Evolutionary conservation across 2,113 vertebrate species (phyloP).

Genomic region (Scomber colias): DNA sequence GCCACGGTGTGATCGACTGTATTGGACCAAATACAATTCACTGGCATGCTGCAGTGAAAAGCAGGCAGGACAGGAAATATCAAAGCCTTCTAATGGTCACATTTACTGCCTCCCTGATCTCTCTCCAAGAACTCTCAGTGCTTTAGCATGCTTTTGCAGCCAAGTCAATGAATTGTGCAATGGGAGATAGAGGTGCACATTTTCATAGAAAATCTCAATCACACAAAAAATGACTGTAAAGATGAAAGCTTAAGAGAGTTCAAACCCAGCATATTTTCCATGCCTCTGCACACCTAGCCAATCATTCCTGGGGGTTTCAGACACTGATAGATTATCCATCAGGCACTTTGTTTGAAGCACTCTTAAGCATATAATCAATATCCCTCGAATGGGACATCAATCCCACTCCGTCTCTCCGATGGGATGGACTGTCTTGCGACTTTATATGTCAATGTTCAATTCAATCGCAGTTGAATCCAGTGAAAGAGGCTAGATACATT

Average conservation of each 20-base stretch:
- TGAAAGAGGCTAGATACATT: background rate
- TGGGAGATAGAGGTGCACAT: too few relatives aligned
- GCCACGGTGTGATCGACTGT: too few relatives aligned
- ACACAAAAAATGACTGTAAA: background rate
- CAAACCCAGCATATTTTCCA: background rate
- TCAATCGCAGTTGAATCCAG: background rate
- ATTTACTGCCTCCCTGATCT: too few relatives aligned
- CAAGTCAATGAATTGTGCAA: background rate
- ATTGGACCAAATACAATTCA: too few relatives aligned
- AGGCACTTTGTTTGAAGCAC: background rate
- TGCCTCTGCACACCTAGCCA: background rate
- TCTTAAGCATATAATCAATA: background rate
- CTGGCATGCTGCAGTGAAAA: too few relatives aligned
- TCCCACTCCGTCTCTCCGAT: background rate
- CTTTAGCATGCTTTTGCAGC: background rate
- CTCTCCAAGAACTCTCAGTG: background rate
- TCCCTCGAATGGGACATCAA: background rate
- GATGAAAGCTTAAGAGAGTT: background rate
- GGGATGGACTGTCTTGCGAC: background rate
- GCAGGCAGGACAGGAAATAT: background rate
- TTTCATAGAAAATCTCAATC: background rate
- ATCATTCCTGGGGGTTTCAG: background rate
- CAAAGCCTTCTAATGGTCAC: background rate
- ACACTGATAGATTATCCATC: background rate
- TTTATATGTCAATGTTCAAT: background rate